Conservation (phyloP, 2,888 invertebrate species). For the Dioctria linearis region DNA sequence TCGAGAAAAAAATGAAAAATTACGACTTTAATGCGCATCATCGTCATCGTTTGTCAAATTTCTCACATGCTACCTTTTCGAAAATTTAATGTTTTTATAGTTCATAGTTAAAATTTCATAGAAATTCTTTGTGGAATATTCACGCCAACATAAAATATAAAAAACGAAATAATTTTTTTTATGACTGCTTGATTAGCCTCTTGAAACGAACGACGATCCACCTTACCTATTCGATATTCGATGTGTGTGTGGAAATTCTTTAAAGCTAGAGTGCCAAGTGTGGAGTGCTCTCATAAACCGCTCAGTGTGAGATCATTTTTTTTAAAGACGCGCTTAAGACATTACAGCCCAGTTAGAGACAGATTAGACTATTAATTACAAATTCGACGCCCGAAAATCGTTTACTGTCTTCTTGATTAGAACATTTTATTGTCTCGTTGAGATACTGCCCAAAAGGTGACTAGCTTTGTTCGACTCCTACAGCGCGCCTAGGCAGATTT, state of each 20-base stretch:
- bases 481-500: conserved; percentile 29
- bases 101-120: conserved; percentile 28
- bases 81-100: conserved; percentile 10
- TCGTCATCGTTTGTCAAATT: conserved; percentile 41
- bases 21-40: too few species aligned
- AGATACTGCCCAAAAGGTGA: conserved; percentile 40
- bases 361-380: conserved; percentile 55
- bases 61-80: conserved; percentile 45
- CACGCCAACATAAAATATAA: conserved; percentile 43
- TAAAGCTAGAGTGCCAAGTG: conserved; percentile 32
- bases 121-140: conserved; percentile 22
- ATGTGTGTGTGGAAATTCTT: neutral
- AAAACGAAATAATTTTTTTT: conserved; percentile 23
- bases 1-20: neutral
- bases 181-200: conserved; percentile 46
- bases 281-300: conserved; percentile 48
- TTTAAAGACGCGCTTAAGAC: conserved; percentile 36
- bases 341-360: conserved; percentile 22
- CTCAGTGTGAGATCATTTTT: conserved; percentile 39
- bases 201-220: conserved; percentile 13
- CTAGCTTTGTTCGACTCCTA: conserved; percentile 45
- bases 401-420: conserved; percentile 47
- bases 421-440: conserved; percentile 51
- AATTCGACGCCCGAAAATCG: conserved; percentile 52
- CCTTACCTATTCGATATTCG: neutral